These are phyloP conservation scores for Drosophila watanabei DNA, from an alignment of 1,140 invertebrate species.

Conservation along the genomic window DNA sequence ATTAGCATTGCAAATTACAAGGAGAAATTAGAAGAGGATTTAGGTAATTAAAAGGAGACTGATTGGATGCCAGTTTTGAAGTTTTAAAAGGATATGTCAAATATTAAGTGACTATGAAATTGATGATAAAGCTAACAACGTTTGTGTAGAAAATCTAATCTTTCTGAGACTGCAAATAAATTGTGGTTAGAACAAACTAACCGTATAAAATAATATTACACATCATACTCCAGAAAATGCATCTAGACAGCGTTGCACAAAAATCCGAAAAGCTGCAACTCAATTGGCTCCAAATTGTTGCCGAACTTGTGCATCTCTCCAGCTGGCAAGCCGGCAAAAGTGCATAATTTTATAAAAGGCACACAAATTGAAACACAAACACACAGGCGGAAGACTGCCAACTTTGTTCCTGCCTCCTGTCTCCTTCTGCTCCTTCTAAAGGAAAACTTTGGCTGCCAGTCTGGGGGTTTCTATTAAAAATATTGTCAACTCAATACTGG, in stretches of 20 bases:
- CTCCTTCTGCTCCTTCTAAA: slow-evolving; percentile 10
- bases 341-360: slow-evolving; percentile 80
- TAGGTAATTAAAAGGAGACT: slow-evolving; percentile 40
- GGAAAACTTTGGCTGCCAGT: slow-evolving; percentile 67
- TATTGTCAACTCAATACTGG: slow-evolving; percentile 79
- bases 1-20: slow-evolving; percentile 49
- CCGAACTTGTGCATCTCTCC: slow-evolving; percentile 34
- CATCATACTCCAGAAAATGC: not conserved
- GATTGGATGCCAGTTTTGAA: not conserved
- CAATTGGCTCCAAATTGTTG: slow-evolving; percentile 48
- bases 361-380: slow-evolving; percentile 82
- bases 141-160: not conserved
- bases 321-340: slow-evolving; percentile 63
- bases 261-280: slow-evolving; percentile 34
- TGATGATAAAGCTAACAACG: not conserved
- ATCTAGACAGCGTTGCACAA: not conserved
- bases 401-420: not conserved
- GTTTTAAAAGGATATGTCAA: too few species aligned
- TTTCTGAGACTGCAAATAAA: not conserved
- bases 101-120: not conserved
- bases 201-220: not conserved
- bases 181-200: not conserved
- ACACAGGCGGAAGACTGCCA: slow-evolving; percentile 42
- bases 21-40: slow-evolving; percentile 31
- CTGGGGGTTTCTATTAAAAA: slow-evolving; percentile 76